Evolutionary conservation across 2,888 invertebrate genomes (phyloP), one percentile per base, ranked within the genome.

Genomic region (Barypeithes pellucidus): DNA sequence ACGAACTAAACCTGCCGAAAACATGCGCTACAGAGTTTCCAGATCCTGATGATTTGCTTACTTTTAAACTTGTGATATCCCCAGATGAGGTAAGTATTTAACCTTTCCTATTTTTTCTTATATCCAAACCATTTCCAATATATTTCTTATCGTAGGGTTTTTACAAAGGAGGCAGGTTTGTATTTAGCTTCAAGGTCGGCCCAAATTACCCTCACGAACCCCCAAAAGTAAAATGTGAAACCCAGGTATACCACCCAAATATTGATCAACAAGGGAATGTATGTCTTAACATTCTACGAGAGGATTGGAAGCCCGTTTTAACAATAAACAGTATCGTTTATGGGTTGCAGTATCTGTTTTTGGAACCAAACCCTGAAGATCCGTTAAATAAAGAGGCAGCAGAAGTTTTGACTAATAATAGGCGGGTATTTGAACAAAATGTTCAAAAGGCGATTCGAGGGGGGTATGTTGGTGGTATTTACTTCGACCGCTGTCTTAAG

Each of bases 331-430:
- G 98, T 78, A 96, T 99, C 87, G 96, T 99, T 70, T 98, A 98
- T 87, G 98, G 98, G 79, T 90, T 99, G 82, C 98, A 98, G 87
- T 98, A 97, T 90, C 91, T 98, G 84, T 98, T 98, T 86, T 88
- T 98, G 91, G 99, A 99, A 88, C 99, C 98, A 59, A 99, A 99
- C 88, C 97, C 98, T 1, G 98, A 99, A 87, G 99, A 99, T 89
- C 99, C 98, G 9, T 87, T 99, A 79, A 99, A 99, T 87, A 98
- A 98, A 88, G 98, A 99, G 87, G 98, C 98, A 12, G 98, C 99
- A 2, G 98, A 98, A 86, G 96, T 98, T 73, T 90, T 99, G 78
- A 97, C 97, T 84, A 96, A 93, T 85, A 98, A 98, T 87, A 90
- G 96, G 84, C 90, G 97, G 81, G 88, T 96, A 77, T 99, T 99